A percentile compares a stretch with the other conserved stretches of the same genome.
phyloP scores from a whole-genome alignment of 2,888 invertebrate species.

The Cynaeus angustus region DNA sequence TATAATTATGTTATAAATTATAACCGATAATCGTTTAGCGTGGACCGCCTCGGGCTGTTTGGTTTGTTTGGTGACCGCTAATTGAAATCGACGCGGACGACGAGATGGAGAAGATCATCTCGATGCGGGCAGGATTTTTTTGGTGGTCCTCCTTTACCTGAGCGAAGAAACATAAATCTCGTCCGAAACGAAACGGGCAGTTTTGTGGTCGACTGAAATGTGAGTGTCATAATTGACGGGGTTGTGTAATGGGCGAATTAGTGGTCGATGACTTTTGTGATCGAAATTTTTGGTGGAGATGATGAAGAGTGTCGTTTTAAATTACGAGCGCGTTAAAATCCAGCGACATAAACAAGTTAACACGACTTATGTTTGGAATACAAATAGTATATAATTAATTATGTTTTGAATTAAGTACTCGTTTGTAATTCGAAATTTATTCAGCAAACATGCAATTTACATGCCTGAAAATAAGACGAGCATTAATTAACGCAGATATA shows the following conservation, averaged over 20 bases:
- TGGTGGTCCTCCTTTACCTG: constrained; percentile 4
- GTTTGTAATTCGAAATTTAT: constrained; percentile 51
- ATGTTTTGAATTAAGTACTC: constrained; percentile 47
- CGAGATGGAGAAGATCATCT: constrained; percentile 40
- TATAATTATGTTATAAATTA: constrained; percentile 73
- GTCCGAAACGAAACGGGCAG: constrained; percentile 1
- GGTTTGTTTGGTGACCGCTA: constrained; percentile 64
- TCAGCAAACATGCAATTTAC: constrained; percentile 52
- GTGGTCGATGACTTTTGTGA: neutral
- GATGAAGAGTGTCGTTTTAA: constrained; percentile 36
- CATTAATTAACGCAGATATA: constrained; percentile 50
- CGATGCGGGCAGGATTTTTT: constrained; percentile 36
- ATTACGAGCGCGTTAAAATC: constrained; percentile 47
- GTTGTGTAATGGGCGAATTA: constrained; percentile 18
- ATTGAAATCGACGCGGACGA: constrained; percentile 68
- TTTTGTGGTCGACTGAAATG: constrained; percentile 6
- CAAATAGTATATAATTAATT: constrained; percentile 51
- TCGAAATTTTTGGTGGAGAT: constrained; percentile 6
- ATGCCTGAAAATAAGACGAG: constrained; percentile 49
- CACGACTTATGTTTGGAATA: constrained; percentile 51
- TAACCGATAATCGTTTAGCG: constrained; percentile 68
- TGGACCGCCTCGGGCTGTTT: constrained; percentile 61
- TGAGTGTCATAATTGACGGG: constrained; percentile 32
- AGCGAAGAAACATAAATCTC: constrained; percentile 5
- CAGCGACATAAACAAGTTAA: constrained; percentile 50